Evolutionary conservation across 92 coral and sea anemone genomes (phyloP).

Genomic region (Parazoanthus swiftii): DNA sequence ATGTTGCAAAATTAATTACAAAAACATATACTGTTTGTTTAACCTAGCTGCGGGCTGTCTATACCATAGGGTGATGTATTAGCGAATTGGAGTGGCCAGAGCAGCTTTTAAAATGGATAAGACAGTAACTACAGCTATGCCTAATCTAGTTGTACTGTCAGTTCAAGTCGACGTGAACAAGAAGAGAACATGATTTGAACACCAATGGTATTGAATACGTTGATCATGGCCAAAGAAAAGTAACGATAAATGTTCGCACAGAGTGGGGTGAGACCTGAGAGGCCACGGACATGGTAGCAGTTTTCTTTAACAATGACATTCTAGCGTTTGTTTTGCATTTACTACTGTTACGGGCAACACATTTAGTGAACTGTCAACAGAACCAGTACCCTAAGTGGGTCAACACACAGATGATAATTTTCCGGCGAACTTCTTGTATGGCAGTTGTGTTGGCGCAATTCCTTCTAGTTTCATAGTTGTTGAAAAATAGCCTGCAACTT

Average conservation of each 20-base stretch:
- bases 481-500: not conserved
- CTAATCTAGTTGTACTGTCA: not conserved
- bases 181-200: not conserved
- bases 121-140: not conserved
- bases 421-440: not conserved
- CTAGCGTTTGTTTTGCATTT: too few species aligned
- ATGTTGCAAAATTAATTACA: not conserved
- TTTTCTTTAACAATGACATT: too few species aligned
- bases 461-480: too few species aligned
- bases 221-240: too few species aligned
- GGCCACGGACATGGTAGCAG: not conserved
- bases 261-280: not conserved
- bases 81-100: not conserved
- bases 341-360: too few species aligned
- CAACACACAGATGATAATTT: not conserved
- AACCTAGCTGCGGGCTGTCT: not conserved
- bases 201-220: not conserved
- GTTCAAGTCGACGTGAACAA: not conserved
- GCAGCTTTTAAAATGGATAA: too few species aligned
- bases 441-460: not conserved
- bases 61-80: too few species aligned
- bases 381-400: not conserved
- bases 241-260: not conserved
- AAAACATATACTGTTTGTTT: not conserved
- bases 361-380: not conserved